Conservation (phyloP, 2,797 vertebrate species). For the Picus viridis region DNA sequence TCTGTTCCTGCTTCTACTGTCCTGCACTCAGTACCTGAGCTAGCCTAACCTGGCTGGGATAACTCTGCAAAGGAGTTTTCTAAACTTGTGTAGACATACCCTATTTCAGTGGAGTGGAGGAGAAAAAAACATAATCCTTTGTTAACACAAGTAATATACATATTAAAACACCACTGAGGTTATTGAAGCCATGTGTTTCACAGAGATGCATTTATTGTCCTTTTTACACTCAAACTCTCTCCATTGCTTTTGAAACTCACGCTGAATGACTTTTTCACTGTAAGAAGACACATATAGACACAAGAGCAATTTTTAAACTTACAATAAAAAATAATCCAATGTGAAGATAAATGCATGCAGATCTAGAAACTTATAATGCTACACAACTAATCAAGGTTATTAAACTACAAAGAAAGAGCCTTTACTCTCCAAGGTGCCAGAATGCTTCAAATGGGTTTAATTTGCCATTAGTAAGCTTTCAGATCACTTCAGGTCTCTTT, state of each 20-base stretch:
- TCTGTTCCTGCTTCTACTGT: too few species aligned
- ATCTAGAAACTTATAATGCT: not conserved
- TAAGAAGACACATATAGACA: not conserved
- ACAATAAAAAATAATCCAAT: not conserved
- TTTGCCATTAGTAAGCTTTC: conserved; percentile 41
- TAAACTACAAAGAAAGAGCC: not conserved
- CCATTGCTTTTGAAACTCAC: not conserved
- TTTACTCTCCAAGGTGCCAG: conserved; percentile 19
- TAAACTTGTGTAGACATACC: too few species aligned
- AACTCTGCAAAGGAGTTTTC: too few species aligned
- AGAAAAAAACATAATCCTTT: too few species aligned
- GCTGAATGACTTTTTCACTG: not conserved
- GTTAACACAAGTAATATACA: too few species aligned
- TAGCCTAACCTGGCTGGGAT: too few species aligned
- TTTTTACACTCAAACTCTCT: too few species aligned
- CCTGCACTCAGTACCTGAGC: too few species aligned
- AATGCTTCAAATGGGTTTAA: conserved; percentile 17
- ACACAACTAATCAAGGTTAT: not conserved
- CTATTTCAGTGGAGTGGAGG: too few species aligned
- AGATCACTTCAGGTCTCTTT: conserved; percentile 23
- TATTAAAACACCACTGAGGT: too few species aligned
- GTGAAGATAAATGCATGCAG: not conserved
- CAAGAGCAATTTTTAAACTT: not conserved
- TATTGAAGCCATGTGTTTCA: too few species aligned
- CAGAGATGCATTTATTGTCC: too few species aligned